phyloP scores from a whole-genome alignment of 2,113 vertebrate genomes.

The Bos javanicus region DNA sequence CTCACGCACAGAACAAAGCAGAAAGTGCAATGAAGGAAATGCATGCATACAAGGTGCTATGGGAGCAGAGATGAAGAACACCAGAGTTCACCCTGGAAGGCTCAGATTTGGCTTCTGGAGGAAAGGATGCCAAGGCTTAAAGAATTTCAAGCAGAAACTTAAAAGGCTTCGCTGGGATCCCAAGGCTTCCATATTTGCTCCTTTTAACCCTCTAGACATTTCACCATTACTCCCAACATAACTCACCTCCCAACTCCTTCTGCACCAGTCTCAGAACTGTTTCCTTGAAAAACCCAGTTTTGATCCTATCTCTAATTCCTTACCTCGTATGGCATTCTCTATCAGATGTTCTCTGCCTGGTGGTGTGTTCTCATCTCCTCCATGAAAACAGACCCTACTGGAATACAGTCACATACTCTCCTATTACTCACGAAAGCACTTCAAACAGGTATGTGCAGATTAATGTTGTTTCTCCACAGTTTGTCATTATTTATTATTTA shows the following conservation, averaged over 20 bases:
- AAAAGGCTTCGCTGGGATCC: background rate
- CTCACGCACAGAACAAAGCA: background rate
- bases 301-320: background rate
- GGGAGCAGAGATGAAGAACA: background rate
- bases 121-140: background rate
- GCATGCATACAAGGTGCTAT: background rate
- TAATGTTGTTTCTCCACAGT: background rate
- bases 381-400: background rate
- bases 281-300: constrained; percentile 1
- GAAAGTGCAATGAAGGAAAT: background rate
- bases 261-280: background rate
- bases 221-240: background rate
- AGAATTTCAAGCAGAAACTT: background rate
- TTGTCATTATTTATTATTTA: background rate
- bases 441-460: background rate
- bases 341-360: background rate
- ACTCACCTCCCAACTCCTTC: background rate
- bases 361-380: background rate
- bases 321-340: background rate
- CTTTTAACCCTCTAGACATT: background rate
- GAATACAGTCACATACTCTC: background rate
- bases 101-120: background rate
- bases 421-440: background rate
- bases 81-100: background rate
- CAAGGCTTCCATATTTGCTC: background rate